Conservation (phyloP, 2,797 vertebrate species). For the Buphagus erythrorhynchus region DNA sequence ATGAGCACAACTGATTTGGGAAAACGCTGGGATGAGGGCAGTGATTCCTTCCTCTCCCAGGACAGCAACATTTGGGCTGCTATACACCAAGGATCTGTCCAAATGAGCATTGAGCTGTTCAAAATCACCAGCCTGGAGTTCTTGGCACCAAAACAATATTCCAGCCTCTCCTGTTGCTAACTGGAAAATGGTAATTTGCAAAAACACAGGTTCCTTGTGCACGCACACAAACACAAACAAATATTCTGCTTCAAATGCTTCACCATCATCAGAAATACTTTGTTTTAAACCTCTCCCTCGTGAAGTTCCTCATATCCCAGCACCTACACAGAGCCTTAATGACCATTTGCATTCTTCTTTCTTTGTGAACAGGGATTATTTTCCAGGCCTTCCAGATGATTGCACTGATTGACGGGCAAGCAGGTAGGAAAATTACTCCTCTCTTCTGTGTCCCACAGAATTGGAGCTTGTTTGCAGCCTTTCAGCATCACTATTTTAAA, state of each 20-base stretch:
- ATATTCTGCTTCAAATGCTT: accelerated
- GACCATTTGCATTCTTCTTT: neutral
- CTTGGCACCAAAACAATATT: neutral
- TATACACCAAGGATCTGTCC: neutral
- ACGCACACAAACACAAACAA: neutral
- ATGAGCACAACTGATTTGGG: neutral
- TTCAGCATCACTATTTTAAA: neutral
- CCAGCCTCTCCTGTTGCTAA: neutral
- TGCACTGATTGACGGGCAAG: neutral
- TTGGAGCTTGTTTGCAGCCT: neutral
- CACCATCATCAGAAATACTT: neutral
- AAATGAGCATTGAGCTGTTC: neutral
- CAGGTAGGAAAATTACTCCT: neutral
- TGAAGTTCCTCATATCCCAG: neutral
- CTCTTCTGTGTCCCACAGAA: neutral
- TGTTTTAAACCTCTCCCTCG: neutral
- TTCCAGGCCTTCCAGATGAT: neutral
- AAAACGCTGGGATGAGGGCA: neutral
- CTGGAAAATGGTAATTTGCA: neutral
- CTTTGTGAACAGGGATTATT: neutral
- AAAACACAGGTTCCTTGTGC: neutral
- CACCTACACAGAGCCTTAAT: neutral
- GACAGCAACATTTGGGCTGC: neutral
- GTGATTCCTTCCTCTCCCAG: neutral
- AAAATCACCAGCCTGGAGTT: neutral